A percentile compares a stretch with the other conserved stretches of the same genome.
phyloP scores from a whole-genome alignment of 2,797 vertebrate species.

The Cynodonichthys magdalenae region DNA sequence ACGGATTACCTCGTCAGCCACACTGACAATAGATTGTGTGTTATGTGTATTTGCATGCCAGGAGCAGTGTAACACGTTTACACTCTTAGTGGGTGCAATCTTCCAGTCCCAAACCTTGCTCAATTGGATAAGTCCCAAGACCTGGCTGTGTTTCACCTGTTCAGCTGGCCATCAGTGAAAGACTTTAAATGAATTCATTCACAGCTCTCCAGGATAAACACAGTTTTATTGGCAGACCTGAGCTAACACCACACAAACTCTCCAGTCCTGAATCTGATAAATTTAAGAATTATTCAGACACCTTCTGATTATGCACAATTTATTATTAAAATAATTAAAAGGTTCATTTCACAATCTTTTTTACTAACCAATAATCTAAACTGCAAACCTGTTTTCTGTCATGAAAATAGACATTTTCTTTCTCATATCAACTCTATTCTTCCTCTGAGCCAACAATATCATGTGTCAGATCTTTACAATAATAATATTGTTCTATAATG shows the following conservation, averaged over 20 bases:
- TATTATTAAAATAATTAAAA: neutral
- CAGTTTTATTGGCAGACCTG: constrained; percentile 46
- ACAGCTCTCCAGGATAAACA: constrained; percentile 48
- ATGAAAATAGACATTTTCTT: neutral
- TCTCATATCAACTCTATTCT: too few species aligned
- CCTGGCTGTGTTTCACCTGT: constrained; percentile 66
- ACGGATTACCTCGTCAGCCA: constrained; percentile 20
- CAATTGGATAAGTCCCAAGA: constrained; percentile 57
- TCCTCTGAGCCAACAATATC: neutral
- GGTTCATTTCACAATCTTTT: neutral
- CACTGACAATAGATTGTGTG: constrained; percentile 19
- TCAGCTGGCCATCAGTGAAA: constrained; percentile 36
- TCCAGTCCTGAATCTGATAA: neutral
- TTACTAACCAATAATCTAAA: neutral
- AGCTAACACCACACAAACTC: constrained; percentile 21
- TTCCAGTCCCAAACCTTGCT: constrained; percentile 43
- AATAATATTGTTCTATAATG: neutral
- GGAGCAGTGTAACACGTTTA: constrained; percentile 51
- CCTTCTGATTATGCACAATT: neutral
- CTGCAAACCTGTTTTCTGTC: neutral
- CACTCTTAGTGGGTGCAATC: constrained; percentile 38
- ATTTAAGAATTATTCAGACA: neutral
- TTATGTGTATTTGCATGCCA: constrained; percentile 8
- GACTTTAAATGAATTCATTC: constrained; percentile 61
- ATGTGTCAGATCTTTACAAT: neutral